Evolutionary conservation across 2,113 vertebrate genomes (phyloP), one percentile per base, ranked within the genome.

Genomic region (Channa maculata): DNA sequence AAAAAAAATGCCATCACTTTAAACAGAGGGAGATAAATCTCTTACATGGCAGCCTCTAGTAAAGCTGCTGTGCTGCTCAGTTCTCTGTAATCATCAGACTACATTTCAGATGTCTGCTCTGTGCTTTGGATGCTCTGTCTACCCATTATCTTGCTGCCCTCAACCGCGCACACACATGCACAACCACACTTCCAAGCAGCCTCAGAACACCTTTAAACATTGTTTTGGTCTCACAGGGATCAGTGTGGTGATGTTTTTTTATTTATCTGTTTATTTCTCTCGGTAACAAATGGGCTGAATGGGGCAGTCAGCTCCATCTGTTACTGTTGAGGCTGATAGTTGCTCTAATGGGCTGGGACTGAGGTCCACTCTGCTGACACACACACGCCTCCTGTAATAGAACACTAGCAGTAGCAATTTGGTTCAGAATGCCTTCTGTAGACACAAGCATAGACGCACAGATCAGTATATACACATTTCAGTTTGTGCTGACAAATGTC

Each of bases 291-390:
- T n/a, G 54, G 64, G 53, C 63, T 80, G 65, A 67, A 69, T 43
- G 9, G 36, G 38, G 57, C 83, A 48, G 74, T 72, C 59, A 65
- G 68, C 14, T 2, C 89, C 86, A 83, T 88, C 86, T 89, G 86
- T 83, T 82, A 82, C 68, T 70, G 53, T 59, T 59, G 77, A 75
- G 80, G 37, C 74, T 72, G 63, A 83, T 61, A 77, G 68, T 54
- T 69, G 55, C 51, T 71, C 38, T 80, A 73, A 86, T 81, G 76
- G 75, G 67, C 70, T 76, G 62, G 72, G 71, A 75, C 83, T 54
- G 55, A 65, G 65, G 53, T 70, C 44, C 59, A 49, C 51, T 67
- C 45, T 71, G 62, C 57, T 71, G 24, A 57, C 72, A 49, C 75
- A 45, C 59, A 52, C 43, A 50, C 70, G 54, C 48, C 64, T 53